phyloP scores from a whole-genome alignment of 2,797 vertebrate species.

The Benthosema pterotum region DNA sequence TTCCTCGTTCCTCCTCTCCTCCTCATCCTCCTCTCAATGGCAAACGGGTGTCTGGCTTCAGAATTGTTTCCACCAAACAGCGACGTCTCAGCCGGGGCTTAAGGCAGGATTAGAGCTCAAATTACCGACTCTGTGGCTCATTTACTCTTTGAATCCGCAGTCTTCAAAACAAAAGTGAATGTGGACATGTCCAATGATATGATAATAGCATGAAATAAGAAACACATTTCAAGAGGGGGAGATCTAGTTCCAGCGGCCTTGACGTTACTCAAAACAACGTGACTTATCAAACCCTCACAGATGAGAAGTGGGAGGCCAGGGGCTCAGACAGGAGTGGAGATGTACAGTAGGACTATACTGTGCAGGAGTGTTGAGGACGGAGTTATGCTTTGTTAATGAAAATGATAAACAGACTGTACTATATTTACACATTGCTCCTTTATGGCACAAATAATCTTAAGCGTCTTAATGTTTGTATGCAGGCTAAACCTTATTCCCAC shows the following conservation, averaged over 20 bases:
- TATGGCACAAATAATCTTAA: no score
- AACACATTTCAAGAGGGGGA: constrained; percentile 72
- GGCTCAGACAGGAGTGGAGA: background rate
- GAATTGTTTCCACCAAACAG: constrained; percentile 78
- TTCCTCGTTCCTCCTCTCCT: constrained; percentile 46
- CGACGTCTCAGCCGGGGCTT: constrained; percentile 59
- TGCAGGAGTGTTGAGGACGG: no score
- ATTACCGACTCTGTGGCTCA: constrained; percentile 77
- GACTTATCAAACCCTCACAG: background rate
- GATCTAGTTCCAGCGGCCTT: constrained; percentile 42
- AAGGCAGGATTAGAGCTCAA: constrained; percentile 72
- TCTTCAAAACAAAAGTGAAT: constrained; percentile 74
- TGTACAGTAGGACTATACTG: background rate
- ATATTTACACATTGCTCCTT: no score
- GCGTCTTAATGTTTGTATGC: no score
- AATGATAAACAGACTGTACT: no score
- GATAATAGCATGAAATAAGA: constrained; percentile 77
- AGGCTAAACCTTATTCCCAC: no score
- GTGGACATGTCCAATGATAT: constrained; percentile 76
- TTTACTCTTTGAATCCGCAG: constrained; percentile 73
- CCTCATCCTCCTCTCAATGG: constrained; percentile 43
- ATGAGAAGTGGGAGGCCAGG: background rate
- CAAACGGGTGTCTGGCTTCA: constrained; percentile 61
- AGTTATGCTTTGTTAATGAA: no score
- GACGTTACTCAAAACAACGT: constrained; percentile 10